Base-by-base conservation (phyloP, 2,888 invertebrate species). In the Heteromurus nitidus region DNA sequence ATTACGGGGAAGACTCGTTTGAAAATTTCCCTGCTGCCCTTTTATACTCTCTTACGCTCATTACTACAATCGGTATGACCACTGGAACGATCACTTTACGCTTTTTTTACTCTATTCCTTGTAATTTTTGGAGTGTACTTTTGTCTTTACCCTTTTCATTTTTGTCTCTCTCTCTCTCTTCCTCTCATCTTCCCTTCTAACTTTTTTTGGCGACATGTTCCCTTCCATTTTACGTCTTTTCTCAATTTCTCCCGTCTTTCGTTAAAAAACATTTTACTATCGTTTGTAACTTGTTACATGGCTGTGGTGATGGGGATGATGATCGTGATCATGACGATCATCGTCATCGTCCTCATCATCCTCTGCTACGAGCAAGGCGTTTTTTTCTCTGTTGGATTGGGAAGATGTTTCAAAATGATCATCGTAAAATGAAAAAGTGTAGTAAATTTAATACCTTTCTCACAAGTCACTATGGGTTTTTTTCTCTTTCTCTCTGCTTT, bases 21-120 rank as follows among this genome's bases (percentile, higher is more conserved):
- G 85, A 83, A 96, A 95, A 95, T 62, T 96, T 97, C 89, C 94
- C 96, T 85, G 95, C 95, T 86, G 96, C 96, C 87, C 95, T 97
- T 89, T 92, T 98, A 67, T 98, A 97, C 89, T 96, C 96, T 28
- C 91, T 97, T 87, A 97, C 97, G 20, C 93, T 98, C 86, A 97
- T 97, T 88, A 97, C 97, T 9, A 97, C 97, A 47, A 97, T 97
- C 88, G 97, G 97, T 97, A 90, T 93, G 94, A 30, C 68, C 24
- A 68, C 44, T 44, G 28, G 50, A 70, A 50, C 30, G 30, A 67
- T 47, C 55, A 31, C 30, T 68, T 31, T 1, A 77, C 47, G 26
- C 42, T 42, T 24, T 18, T 55, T 53, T 69, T 13, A 36, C 36
- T 36, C 13, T 13, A 36, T 36, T 13, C 36, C 13, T 2, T 3